A percentile compares a stretch with the other conserved stretches of the same genome.
phyloP scores from a whole-genome alignment of 2,113 vertebrate species.

The Tamias sibiricus region DNA sequence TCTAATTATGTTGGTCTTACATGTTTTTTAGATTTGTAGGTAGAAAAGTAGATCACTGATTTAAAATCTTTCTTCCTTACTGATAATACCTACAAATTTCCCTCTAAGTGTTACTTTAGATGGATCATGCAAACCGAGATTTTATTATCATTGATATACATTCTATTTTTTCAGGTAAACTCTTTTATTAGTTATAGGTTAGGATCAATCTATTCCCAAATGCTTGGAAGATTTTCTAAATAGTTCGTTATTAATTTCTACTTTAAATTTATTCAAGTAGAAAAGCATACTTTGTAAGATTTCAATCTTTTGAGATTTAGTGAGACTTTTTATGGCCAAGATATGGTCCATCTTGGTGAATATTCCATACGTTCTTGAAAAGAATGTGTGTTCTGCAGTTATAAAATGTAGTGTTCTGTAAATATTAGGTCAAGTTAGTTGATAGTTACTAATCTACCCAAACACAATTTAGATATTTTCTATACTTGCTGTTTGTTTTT shows the following conservation, averaged over 20 bases:
- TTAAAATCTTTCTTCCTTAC: conserved; percentile 23
- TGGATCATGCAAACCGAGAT: background rate
- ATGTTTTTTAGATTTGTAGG: background rate
- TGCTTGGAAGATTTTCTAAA: background rate
- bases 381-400: background rate
- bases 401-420: background rate
- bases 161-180: background rate
- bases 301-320: background rate
- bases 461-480: conserved; percentile 9
- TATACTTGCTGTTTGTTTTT: background rate
- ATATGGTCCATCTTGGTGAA: background rate
- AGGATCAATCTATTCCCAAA: background rate
- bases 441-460: background rate
- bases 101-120: background rate
- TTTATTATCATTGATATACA: conserved; percentile 3
- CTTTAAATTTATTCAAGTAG: conserved; percentile 21
- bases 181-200: background rate
- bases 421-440: background rate
- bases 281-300: conserved; percentile 4
- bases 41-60: background rate
- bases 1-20: background rate
- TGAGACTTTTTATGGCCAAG: background rate
- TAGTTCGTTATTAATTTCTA: background rate
- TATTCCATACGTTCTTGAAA: background rate
- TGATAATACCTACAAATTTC: background rate